Conservation (phyloP, 92 coral and sea anemone genomes). For the Montipora capitata region DNA sequence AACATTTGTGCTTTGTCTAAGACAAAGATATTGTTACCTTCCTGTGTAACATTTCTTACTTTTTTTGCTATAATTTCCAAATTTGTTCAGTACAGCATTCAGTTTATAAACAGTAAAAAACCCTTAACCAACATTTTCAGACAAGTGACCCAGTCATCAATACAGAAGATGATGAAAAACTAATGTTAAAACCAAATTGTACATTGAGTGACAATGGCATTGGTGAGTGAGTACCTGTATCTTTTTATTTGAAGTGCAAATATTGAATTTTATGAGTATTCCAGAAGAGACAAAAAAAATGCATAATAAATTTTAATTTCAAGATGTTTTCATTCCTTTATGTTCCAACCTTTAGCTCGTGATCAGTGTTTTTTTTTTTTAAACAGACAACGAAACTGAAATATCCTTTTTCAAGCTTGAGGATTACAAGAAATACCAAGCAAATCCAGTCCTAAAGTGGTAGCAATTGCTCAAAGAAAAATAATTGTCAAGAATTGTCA, state of each 20-base stretch:
- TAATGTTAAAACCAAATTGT: slow-evolving; percentile 72
- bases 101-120: no score
- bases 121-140: slow-evolving; percentile 44
- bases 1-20: no score
- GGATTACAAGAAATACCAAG: slow-evolving; percentile 90
- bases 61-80: not conserved
- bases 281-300: no score
- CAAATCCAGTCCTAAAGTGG: slow-evolving; percentile 91
- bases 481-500: not conserved
- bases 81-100: not conserved
- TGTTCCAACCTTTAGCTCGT: no score
- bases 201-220: slow-evolving; percentile 85
- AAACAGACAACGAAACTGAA: slow-evolving; percentile 96
- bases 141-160: slow-evolving; percentile 97
- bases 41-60: no score
- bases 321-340: not conserved
- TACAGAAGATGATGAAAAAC: slow-evolving; percentile 87
- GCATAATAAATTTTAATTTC: no score
- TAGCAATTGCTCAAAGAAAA: slow-evolving; percentile 17
- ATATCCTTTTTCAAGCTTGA: slow-evolving; percentile 88
- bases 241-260: no score
- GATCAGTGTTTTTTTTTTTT: not conserved
- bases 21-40: no score
- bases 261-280: no score
- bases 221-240: slow-evolving; percentile 76